phyloP scores from a whole-genome alignment of 2,797 vertebrate species.

The Esox lucius region DNA sequence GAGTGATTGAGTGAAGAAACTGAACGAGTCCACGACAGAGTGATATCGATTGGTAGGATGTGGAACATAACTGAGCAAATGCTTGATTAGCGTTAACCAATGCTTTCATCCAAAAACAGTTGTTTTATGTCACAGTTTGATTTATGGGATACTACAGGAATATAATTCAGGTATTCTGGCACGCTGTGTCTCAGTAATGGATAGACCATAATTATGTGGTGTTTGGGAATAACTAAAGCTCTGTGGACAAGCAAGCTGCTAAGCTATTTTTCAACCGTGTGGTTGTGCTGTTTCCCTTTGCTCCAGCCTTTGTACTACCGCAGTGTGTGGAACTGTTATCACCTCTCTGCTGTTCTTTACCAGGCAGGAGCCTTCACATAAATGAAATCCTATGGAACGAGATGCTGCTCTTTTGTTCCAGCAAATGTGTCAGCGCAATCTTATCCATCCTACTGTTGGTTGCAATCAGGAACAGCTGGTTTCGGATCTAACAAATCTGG shows the following conservation, averaged over 20 bases:
- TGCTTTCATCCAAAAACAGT: background rate
- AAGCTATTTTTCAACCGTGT: constrained; percentile 9
- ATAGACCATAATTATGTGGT: background rate
- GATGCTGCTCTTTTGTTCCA: constrained; percentile 33
- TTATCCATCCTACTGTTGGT: constrained; percentile 39
- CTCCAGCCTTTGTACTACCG: background rate
- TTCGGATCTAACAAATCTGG: constrained; percentile 50
- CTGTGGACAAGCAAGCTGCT: background rate
- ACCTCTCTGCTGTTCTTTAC: background rate
- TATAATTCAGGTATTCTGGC: background rate
- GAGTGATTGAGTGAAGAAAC: no score
- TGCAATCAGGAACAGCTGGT: constrained; percentile 37
- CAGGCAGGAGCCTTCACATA: background rate
- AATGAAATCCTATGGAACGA: constrained; percentile 25
- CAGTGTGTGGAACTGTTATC: background rate
- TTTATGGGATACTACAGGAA: background rate
- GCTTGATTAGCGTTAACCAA: background rate
- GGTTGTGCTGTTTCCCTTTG: constrained; percentile 34
- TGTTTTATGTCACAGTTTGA: background rate
- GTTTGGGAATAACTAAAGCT: background rate
- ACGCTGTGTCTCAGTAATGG: background rate
- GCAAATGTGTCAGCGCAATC: constrained; percentile 34
- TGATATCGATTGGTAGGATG: background rate
- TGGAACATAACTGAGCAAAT: background rate
- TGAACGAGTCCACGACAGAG: background rate